phyloP scores from a whole-genome alignment of 1,140 invertebrate genomes.

The Leptinotarsa defecta region DNA sequence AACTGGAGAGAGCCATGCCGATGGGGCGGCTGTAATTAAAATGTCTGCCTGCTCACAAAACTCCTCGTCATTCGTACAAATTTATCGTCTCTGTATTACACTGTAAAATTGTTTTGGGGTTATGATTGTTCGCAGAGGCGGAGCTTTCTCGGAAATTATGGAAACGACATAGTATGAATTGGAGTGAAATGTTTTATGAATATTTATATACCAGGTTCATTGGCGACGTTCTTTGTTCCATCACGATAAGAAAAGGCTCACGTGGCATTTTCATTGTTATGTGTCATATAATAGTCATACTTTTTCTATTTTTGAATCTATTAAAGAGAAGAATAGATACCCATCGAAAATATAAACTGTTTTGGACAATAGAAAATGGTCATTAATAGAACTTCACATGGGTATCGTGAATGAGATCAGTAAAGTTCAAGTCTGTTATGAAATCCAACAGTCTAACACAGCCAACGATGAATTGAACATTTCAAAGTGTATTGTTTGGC shows the following conservation, averaged over 20 bases:
- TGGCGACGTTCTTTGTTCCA: too few species aligned
- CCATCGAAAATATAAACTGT: too few species aligned
- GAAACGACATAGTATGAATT: neutral
- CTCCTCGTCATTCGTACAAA: conserved; percentile 49
- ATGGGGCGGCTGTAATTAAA: conserved; percentile 48
- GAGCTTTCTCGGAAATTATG: neutral
- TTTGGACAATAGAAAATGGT: too few species aligned
- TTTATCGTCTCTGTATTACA: conserved; percentile 50
- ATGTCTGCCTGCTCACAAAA: conserved; percentile 45
- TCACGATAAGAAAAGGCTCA: neutral
- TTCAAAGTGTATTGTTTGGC: too few species aligned
- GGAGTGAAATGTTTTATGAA: too few species aligned
- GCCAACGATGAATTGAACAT: too few species aligned
- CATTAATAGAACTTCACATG: too few species aligned
- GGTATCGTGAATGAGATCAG: too few species aligned
- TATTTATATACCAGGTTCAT: too few species aligned
- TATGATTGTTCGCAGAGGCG: conserved; percentile 43
- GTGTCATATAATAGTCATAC: neutral
- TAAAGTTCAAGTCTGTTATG: too few species aligned
- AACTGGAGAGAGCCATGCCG: conserved; percentile 17
- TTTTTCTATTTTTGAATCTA: neutral
- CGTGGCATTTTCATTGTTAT: neutral
- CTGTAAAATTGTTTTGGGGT: conserved; percentile 50
- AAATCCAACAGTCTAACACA: too few species aligned
- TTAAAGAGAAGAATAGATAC: neutral